Percentiles rank a stretch among this genome's conserved stretches.
Conservation (phyloP, 2,888 invertebrate species). For the Plebejus argus region DNA sequence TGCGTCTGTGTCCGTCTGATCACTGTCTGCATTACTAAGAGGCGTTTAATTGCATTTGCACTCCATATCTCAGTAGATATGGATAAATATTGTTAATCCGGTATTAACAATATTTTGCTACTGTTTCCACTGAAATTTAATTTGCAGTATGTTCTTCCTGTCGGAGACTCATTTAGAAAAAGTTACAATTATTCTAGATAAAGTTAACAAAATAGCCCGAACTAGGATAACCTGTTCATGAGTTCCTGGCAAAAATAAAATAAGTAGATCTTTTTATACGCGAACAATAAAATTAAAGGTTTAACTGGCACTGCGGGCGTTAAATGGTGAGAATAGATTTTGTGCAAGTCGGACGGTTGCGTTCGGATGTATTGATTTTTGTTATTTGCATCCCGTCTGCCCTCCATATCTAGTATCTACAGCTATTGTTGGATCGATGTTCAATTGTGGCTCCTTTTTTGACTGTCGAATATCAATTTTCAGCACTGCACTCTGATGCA, state of each 20-base stretch:
- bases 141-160: no score
- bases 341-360: constrained; percentile 66
- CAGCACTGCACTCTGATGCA: constrained; percentile 15
- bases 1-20: constrained; percentile 59
- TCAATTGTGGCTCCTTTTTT: constrained; percentile 55
- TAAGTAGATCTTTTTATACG: neutral
- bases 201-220: no score
- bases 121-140: no score
- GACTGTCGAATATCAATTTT: constrained; percentile 29
- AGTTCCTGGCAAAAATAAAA: neutral
- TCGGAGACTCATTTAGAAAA: no score
- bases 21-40: constrained; percentile 52
- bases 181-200: no score
- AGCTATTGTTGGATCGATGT: constrained; percentile 70
- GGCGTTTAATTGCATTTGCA: constrained; percentile 21
- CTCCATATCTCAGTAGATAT: neutral
- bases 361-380: constrained; percentile 75
- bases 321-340: constrained; percentile 60
- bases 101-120: no score
- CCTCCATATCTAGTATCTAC: constrained; percentile 67
- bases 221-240: neutral
- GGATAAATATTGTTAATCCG: no score
- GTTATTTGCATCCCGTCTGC: constrained; percentile 79
- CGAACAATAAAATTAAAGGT: neutral
- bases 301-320: constrained; percentile 1